A percentile compares a stretch with the other conserved stretches of the same genome.
Evolutionary conservation across 2,797 vertebrate species (phyloP).

Genomic region (Pelochelys cantorii): DNA sequence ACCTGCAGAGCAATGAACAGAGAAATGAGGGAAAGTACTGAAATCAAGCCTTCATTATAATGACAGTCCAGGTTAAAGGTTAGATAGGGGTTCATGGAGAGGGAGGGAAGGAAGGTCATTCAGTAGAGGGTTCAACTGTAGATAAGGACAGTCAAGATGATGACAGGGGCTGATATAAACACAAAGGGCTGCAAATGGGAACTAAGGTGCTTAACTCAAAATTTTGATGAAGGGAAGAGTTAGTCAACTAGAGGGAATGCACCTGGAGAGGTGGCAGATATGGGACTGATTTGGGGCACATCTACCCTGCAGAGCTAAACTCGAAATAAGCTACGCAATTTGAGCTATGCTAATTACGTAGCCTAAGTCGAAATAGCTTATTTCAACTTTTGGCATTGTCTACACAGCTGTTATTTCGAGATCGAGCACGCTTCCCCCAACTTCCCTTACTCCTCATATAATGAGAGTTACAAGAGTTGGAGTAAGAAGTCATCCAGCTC

Average conservation of each 20-base stretch:
- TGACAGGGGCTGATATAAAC: conserved; percentile 56
- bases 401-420: too few species aligned
- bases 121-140: conserved; percentile 63
- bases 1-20: conserved; percentile 86
- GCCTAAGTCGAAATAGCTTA: too few species aligned
- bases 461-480: too few species aligned
- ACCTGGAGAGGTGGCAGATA: neutral
- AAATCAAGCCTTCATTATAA: conserved; percentile 90
- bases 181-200: conserved; percentile 56
- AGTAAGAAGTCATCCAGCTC: too few species aligned
- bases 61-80: conserved; percentile 80
- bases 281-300: neutral
- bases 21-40: conserved; percentile 84
- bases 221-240: neutral
- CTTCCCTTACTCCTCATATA: too few species aligned
- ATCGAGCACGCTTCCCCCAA: too few species aligned
- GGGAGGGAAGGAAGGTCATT: neutral
- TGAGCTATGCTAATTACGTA: too few species aligned
- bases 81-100: conserved; percentile 42
- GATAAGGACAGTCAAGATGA: conserved; percentile 54
- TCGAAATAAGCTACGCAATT: too few species aligned
- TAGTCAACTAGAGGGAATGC: conserved; percentile 13
- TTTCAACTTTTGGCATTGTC: too few species aligned
- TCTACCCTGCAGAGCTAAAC: too few species aligned
- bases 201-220: neutral